Conservation (phyloP, 1,140 invertebrate species). For the Trachymyrmex septentrionalis region DNA sequence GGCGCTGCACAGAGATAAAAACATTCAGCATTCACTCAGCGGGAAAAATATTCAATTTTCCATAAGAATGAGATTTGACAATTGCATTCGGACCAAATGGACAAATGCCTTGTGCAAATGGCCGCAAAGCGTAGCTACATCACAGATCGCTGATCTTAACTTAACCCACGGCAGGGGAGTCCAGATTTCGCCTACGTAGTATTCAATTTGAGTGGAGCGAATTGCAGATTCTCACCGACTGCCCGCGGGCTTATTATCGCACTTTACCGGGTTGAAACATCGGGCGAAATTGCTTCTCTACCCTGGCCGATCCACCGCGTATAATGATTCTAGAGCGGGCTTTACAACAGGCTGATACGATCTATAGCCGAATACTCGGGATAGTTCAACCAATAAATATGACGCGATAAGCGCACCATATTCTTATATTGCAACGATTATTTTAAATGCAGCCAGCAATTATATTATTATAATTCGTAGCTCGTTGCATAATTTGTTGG, state of each 20-base stretch:
- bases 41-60: background rate
- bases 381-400: slow-evolving; percentile 16
- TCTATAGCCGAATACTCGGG: slow-evolving; percentile 43
- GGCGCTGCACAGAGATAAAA: background rate
- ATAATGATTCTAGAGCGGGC: slow-evolving; percentile 55
- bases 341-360: slow-evolving; percentile 55
- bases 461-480: slow-evolving; percentile 10
- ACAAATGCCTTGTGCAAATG: slow-evolving; percentile 44
- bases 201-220: slow-evolving; percentile 85
- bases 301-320: slow-evolving; percentile 60
- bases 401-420: background rate
- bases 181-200: slow-evolving; percentile 83
- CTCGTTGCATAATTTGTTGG: slow-evolving; percentile 14
- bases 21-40: background rate
- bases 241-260: slow-evolving; percentile 85
- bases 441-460: background rate
- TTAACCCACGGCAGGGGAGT: slow-evolving; percentile 79
- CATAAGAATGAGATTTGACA: slow-evolving; percentile 37
- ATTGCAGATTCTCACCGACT: slow-evolving; percentile 84
- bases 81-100: slow-evolving; percentile 54
- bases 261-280: slow-evolving; percentile 81
- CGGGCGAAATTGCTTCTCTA: slow-evolving; percentile 73
- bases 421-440: slow-evolving; percentile 26
- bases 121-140: slow-evolving; percentile 80
- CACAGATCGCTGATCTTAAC: slow-evolving; percentile 84